These are phyloP conservation scores for Ptiloglossa arizonensis DNA, from an alignment of 1,140 invertebrate species.

Conservation along the genomic window DNA sequence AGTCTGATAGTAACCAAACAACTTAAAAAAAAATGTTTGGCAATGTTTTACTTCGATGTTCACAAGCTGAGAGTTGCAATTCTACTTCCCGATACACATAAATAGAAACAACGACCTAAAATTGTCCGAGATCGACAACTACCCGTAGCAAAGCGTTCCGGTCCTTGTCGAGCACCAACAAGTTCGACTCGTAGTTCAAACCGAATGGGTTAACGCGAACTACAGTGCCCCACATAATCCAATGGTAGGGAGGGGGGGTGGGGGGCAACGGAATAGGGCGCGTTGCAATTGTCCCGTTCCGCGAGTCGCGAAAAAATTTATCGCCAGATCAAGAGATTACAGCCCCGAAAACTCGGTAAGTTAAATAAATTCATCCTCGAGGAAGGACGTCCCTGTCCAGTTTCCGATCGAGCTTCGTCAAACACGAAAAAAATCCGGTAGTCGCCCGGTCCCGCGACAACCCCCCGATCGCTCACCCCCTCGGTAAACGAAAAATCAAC, in stretches of 20 bases:
- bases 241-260: no score
- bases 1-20: no score
- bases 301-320: background rate
- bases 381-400: background rate
- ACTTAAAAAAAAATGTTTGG: no score
- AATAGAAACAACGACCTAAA: no score
- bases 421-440: background rate
- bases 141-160: no score
- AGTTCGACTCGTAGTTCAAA: no score
- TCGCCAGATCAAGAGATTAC: conserved; percentile 1
- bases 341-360: background rate
- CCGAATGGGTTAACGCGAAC: background rate
- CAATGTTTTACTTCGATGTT: no score
- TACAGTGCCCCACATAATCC: background rate
- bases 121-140: no score
- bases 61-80: background rate
- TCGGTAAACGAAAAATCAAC: conserved; percentile 12
- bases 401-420: background rate
- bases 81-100: background rate
- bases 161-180: no score
- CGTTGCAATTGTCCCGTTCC: background rate
- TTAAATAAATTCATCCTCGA: background rate
- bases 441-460: background rate
- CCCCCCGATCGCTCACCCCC: no score
- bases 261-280: no score